Conservation (phyloP, 2,113 vertebrate genomes). For the Salvator merianae region DNA sequence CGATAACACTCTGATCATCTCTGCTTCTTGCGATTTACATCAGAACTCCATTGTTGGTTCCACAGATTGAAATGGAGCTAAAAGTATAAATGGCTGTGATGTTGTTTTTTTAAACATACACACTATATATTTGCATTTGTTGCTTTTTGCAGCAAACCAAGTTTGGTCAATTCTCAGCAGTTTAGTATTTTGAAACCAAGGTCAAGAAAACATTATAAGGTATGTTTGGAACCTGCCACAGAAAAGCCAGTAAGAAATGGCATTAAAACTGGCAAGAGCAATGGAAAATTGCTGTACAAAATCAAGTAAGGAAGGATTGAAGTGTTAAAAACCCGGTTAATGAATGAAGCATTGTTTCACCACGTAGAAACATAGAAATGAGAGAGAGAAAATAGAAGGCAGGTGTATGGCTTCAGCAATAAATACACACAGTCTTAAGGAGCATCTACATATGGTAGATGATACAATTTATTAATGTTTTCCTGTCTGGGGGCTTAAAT, state of each 20-base stretch:
- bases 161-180: constrained; percentile 31
- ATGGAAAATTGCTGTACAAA: no score
- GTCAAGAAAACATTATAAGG: constrained; percentile 30
- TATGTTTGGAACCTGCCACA: constrained; percentile 9
- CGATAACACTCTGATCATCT: constrained; percentile 17
- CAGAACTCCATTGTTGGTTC: constrained; percentile 10
- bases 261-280: not conserved
- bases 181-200: not conserved
- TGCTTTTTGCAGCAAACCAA: not conserved
- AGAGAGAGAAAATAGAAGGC: not conserved
- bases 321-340: not conserved
- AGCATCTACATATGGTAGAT: no score
- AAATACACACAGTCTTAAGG: not conserved
- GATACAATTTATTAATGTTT: not conserved
- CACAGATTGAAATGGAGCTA: constrained; percentile 13
- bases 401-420: not conserved
- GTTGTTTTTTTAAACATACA: constrained; percentile 29
- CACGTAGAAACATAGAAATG: not conserved
- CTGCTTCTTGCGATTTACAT: constrained; percentile 8
- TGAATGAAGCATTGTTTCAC: not conserved
- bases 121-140: no score
- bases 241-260: not conserved
- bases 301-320: not conserved
- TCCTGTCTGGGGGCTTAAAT: not conserved
- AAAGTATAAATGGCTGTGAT: not conserved